These are phyloP conservation scores for Forbesichthys papilliferus DNA, from an alignment of 2,113 vertebrate genomes.

Conservation along the genomic window DNA sequence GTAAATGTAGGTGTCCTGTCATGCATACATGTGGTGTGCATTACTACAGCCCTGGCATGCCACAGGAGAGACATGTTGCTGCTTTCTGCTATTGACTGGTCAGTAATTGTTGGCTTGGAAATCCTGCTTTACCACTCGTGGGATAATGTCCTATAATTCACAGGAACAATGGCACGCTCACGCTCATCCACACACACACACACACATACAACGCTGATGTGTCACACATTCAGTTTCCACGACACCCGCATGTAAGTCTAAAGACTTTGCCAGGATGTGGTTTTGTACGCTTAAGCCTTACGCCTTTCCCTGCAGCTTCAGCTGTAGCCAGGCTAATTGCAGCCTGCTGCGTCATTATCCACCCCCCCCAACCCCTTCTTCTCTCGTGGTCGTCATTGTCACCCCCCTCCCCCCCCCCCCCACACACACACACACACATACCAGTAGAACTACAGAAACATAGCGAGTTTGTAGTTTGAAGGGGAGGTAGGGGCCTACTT, in stretches of 20 bases:
- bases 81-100: conserved; percentile 4
- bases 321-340: conserved; percentile 60
- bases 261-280: conserved; percentile 39
- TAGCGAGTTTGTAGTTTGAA: no score
- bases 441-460: no score
- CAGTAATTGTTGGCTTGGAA: conserved; percentile 10
- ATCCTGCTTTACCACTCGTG: conserved; percentile 28
- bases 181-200: no score
- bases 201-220: no score
- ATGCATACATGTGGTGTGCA: no score
- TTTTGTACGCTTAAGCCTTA: conserved; percentile 19
- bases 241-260: conserved; percentile 22
- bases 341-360: conserved; percentile 48
- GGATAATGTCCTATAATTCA: conserved; percentile 23
- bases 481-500: no score
- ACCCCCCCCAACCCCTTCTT: not conserved
- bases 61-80: no score
- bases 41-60: no score
- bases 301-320: conserved; percentile 46
- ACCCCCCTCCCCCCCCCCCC: not conserved
- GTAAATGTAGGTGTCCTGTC: no score
- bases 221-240: no score
- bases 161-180: conserved; percentile 4
- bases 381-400: no score
- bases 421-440: no score